Evolutionary conservation across 2,113 vertebrate genomes (phyloP).

Genomic region (Pimephales promelas): DNA sequence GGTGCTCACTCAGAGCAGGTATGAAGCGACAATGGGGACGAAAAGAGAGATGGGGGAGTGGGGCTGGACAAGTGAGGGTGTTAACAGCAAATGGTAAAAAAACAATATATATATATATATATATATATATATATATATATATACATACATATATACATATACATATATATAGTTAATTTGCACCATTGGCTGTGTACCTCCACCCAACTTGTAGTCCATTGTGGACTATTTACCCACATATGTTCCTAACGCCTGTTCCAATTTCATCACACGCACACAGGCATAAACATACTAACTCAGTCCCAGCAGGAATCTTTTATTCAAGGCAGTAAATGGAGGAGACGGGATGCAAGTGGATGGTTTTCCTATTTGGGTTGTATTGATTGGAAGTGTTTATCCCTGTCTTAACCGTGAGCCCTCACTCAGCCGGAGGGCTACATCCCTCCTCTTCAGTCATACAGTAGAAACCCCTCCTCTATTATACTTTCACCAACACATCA

Average conservation of each 20-base stretch:
- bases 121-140: no score
- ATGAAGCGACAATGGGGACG: neutral
- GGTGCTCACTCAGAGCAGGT: conserved; percentile 44
- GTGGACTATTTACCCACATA: conserved; percentile 2
- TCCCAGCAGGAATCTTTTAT: conserved; percentile 70
- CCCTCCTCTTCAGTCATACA: conserved; percentile 68
- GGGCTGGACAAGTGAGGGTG: neutral
- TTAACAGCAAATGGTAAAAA: neutral
- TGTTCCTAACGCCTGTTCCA: neutral
- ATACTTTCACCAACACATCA: neutral
- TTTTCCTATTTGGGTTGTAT: conserved; percentile 90
- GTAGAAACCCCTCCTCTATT: conserved; percentile 67
- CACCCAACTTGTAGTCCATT: conserved; percentile 3
- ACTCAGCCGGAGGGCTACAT: conserved; percentile 72
- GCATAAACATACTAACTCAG: conserved; percentile 54
- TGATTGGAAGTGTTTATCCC: conserved; percentile 83
- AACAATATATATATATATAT: neutral
- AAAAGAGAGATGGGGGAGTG: neutral
- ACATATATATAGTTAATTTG: neutral
- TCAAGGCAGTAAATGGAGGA: conserved; percentile 75
- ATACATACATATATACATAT: neutral
- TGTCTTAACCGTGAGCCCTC: conserved; percentile 74
- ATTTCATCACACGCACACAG: conserved; percentile 57
- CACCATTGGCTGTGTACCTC: neutral
- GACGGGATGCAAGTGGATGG: conserved; percentile 80